Percentiles rank a stretch among this genome's conserved stretches.
phyloP scores from a whole-genome alignment of 2,113 vertebrate genomes.

The Lathamus discolor region DNA sequence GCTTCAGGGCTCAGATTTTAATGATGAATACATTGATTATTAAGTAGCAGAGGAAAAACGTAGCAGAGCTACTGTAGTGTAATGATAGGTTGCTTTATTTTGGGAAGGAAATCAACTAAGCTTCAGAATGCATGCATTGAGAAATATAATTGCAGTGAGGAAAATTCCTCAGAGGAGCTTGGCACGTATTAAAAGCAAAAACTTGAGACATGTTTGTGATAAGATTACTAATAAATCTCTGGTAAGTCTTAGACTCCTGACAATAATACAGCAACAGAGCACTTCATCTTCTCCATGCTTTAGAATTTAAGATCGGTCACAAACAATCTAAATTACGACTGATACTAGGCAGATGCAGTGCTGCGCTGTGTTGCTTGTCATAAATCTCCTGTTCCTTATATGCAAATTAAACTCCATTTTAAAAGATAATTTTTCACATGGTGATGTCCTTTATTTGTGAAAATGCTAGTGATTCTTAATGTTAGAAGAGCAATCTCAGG shows the following conservation, averaged over 20 bases:
- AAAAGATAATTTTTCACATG: constrained; percentile 90
- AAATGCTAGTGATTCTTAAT: constrained; percentile 70
- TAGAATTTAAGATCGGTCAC: constrained; percentile 90
- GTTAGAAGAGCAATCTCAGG: constrained; percentile 27
- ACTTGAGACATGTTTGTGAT: constrained; percentile 94
- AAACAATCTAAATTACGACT: constrained; percentile 88
- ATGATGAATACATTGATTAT: constrained; percentile 95
- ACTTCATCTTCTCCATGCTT: constrained; percentile 86
- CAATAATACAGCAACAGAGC: constrained; percentile 85
- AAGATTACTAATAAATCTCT: constrained; percentile 93
- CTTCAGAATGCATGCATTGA: constrained; percentile 81
- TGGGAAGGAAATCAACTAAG: constrained; percentile 85
- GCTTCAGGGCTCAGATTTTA: constrained; percentile 90
- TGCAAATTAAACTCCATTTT: constrained; percentile 93
- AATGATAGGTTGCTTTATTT: constrained; percentile 88
- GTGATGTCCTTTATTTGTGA: constrained; percentile 77
- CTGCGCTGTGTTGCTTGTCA: constrained; percentile 71
- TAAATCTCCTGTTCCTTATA: constrained; percentile 90
- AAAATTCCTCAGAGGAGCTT: constrained; percentile 87
- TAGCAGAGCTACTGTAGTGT: constrained; percentile 72
- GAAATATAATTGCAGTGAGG: constrained; percentile 85
- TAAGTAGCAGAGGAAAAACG: constrained; percentile 90
- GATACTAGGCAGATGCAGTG: constrained; percentile 83
- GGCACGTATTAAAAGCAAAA: constrained; percentile 91
- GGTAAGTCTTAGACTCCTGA: constrained; percentile 87